Conservation (phyloP, 2,797 vertebrate species). For the Mormyrus proboscirostris region DNA sequence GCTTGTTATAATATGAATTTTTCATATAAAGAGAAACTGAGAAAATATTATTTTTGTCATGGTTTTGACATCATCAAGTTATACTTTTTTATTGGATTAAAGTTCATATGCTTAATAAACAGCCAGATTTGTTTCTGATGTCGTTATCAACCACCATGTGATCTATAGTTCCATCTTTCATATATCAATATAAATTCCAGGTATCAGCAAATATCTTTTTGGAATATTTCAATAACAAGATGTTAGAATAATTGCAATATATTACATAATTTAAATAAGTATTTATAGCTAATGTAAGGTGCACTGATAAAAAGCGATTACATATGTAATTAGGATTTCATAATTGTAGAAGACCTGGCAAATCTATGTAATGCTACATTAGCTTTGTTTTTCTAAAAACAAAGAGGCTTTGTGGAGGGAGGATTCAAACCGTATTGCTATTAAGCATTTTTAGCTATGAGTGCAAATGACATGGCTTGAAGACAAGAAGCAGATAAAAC, state of each 20-base stretch:
- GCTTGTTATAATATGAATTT: background rate
- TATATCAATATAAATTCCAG: background rate
- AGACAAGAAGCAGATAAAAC: background rate
- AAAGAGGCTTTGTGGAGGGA: background rate
- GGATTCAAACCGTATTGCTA: background rate
- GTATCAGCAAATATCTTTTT: background rate
- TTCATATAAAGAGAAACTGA: background rate
- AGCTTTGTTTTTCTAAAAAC: background rate
- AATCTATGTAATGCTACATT: background rate
- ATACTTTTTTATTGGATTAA: background rate
- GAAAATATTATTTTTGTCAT: background rate
- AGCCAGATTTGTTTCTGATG: background rate
- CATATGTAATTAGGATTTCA: background rate
- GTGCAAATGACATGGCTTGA: background rate
- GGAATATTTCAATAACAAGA: background rate
- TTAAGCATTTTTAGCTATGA: background rate
- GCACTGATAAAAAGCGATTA: background rate
- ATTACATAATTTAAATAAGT: background rate
- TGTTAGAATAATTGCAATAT: background rate
- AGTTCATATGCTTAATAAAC: background rate
- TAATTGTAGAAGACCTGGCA: background rate
- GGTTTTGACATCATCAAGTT: background rate
- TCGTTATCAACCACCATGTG: background rate
- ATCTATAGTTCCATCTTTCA: background rate
- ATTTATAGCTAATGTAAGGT: background rate